phyloP scores from a whole-genome alignment of 2,888 invertebrate genomes.

The Hyposoter dolosus region DNA sequence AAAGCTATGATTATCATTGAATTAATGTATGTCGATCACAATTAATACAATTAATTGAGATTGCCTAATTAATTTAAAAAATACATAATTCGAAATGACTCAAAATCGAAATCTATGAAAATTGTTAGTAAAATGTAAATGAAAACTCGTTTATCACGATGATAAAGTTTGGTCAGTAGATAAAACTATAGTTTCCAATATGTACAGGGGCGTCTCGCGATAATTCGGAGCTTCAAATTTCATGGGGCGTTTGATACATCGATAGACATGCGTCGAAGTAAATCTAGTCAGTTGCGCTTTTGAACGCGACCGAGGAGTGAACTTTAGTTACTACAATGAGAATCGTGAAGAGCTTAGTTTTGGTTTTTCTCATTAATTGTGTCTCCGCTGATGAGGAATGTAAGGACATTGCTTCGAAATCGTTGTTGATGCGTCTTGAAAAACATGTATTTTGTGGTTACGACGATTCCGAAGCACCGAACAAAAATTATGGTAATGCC shows the following conservation, averaged over 20 bases:
- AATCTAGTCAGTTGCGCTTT: conserved; percentile 2
- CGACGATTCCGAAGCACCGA: not conserved
- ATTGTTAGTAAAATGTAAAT: not conserved
- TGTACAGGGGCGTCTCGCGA: conserved; percentile 17
- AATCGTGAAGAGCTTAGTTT: not conserved
- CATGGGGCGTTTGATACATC: conserved; percentile 32
- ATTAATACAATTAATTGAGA: not conserved
- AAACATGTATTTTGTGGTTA: conserved; percentile 36
- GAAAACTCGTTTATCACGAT: not conserved
- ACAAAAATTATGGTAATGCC: not conserved
- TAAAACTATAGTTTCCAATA: not conserved
- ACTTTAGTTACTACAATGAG: not conserved
- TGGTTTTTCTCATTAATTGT: not conserved
- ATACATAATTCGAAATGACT: not conserved
- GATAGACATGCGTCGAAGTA: not conserved
- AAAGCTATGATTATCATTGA: not conserved
- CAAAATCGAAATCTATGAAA: not conserved
- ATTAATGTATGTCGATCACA: not conserved
- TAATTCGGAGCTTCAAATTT: conserved; percentile 24
- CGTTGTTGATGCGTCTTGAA: not conserved
- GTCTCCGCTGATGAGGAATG: conserved; percentile 5
- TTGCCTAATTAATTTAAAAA: not conserved
- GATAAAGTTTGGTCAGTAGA: not conserved
- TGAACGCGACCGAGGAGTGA: not conserved
- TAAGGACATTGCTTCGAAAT: not conserved